A percentile compares a stretch with the other conserved stretches of the same genome.
phyloP scores from a whole-genome alignment of 2,888 invertebrate species.

The Oeneis ivallda region DNA sequence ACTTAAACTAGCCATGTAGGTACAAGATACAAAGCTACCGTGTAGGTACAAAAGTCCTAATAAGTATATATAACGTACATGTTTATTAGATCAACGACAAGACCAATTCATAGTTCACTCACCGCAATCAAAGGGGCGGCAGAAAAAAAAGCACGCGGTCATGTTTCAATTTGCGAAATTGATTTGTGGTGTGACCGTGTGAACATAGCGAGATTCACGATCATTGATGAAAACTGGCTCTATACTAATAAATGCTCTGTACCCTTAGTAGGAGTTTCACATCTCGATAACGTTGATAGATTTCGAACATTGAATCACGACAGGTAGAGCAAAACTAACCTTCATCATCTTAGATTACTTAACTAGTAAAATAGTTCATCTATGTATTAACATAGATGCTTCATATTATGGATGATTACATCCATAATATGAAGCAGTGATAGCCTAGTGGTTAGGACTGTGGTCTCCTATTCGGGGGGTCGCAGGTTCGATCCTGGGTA shows the following conservation, averaged over 20 bases:
- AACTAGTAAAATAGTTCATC: no score
- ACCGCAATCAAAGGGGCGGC: constrained; percentile 48
- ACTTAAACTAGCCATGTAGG: no score
- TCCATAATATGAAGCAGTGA: no score
- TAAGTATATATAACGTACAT: constrained; percentile 2
- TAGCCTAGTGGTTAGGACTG: no score
- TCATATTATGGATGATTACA: no score
- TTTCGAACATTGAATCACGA: neutral
- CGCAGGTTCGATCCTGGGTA: no score
- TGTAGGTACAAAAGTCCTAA: neutral
- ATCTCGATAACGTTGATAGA: neutral
- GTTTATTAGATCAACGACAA: constrained; percentile 30
- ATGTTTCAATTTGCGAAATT: constrained; percentile 73
- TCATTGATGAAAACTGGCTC: constrained; percentile 21
- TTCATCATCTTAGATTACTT: no score
- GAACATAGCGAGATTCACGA: constrained; percentile 42
- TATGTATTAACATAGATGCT: no score
- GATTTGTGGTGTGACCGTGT: constrained; percentile 63
- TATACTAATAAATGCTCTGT: neutral
- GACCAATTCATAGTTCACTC: constrained; percentile 75
- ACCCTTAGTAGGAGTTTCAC: no score
- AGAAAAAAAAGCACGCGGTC: constrained; percentile 55
- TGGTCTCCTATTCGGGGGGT: no score
- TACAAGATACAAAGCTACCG: no score
- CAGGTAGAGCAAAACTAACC: no score